Evolutionary conservation across 2,797 vertebrate species (phyloP).

Genomic region (Trachurus trachurus): DNA sequence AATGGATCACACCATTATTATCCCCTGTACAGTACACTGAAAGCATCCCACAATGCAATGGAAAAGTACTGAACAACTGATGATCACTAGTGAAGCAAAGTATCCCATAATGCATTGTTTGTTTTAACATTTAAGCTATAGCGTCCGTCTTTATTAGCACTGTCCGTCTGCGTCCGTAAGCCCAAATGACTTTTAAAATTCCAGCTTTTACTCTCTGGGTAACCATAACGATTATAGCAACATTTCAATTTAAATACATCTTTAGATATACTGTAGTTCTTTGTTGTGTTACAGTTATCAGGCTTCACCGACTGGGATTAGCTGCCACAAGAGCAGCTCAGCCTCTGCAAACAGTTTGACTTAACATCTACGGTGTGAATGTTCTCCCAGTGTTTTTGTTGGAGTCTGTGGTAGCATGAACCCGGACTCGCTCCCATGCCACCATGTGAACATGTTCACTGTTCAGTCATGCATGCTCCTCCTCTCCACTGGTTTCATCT

Average conservation of each 20-base stretch:
- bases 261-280: neutral
- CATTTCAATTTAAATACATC: neutral
- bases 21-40: too few species aligned
- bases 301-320: neutral
- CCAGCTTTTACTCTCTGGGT: neutral
- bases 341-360: constrained; percentile 9
- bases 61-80: too few species aligned
- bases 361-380: neutral
- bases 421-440: constrained; percentile 32
- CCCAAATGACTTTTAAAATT: neutral
- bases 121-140: too few species aligned
- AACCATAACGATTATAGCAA: neutral
- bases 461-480: constrained; percentile 45
- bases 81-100: too few species aligned
- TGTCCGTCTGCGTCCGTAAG: neutral
- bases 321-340: neutral
- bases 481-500: constrained; percentile 13
- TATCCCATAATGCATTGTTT: too few species aligned
- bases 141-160: too few species aligned
- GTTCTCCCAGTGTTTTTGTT: constrained; percentile 35
- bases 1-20: too few species aligned
- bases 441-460: constrained; percentile 10
- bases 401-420: constrained; percentile 36
- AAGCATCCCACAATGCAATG: too few species aligned
- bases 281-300: neutral